phyloP scores from a whole-genome alignment of 2,797 vertebrate species.

The Peromyscus eremicus region DNA sequence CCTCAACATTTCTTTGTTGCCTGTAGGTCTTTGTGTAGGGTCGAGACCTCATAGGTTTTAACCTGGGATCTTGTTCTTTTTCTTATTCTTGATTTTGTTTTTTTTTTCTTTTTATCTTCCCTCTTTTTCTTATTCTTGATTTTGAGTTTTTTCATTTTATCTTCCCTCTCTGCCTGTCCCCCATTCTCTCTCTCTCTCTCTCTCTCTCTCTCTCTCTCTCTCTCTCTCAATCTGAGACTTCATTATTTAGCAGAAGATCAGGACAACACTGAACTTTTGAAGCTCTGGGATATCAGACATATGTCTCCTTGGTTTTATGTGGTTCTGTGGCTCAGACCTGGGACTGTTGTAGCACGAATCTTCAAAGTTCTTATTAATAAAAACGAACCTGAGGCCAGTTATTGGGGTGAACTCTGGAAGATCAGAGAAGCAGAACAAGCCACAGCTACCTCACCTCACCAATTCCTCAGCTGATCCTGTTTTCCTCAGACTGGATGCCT shows the following conservation, averaged over 20 bases:
- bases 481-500: too few relatives aligned
- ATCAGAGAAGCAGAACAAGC: too few relatives aligned
- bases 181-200: neutral
- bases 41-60: neutral
- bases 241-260: neutral
- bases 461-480: too few relatives aligned
- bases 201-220: neutral
- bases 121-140: too few relatives aligned
- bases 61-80: neutral
- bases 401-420: too few relatives aligned
- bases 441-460: too few relatives aligned
- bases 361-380: too few relatives aligned
- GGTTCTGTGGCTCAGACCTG: neutral
- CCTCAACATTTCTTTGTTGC: neutral
- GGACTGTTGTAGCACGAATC: too few relatives aligned
- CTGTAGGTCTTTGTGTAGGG: too few relatives aligned
- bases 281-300: neutral
- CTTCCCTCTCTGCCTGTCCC: neutral
- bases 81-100: neutral
- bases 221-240: neutral
- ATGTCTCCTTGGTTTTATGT: neutral
- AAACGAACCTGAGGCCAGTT: too few relatives aligned
- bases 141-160: neutral
- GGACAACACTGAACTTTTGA: neutral
- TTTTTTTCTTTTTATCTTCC: neutral